Evolutionary conservation across 1,140 invertebrate genomes (phyloP), one percentile per base, ranked within the genome.

Genomic region (Eufriesea mexicana): DNA sequence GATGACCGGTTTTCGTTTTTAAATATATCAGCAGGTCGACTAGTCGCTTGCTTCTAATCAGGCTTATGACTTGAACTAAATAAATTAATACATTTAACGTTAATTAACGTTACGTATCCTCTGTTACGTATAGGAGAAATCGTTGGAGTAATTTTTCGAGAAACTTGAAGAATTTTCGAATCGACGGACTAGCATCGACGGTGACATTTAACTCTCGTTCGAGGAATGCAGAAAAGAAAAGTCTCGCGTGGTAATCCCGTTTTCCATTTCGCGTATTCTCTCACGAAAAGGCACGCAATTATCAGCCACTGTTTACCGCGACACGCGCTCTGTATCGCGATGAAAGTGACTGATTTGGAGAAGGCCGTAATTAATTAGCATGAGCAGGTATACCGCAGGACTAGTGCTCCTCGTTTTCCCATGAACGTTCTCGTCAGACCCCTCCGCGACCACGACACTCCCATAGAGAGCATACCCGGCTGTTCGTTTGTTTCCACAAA

Each of bases 341-440:
- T 86, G 86, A 86, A 86, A 86, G 84, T 83, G 79, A 86, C 86
- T 79, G 82, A 86, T 86, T 86, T 79, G 78, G 61, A 79, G 9
- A 35, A 55, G 74, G 14, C 64, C n/a, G 61, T 86, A 86, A 86
- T 86, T 86, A 86, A 86, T 86, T 86, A 86, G 62, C 78, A 86
- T 85, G 79, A 35, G 18, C 28, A 28, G 35, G 51, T 57, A 55
- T 74, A 35, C 47, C 68, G 4, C 68, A n/a, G 51, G 25, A 23
- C 74, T 79, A n/a, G n/a, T 23, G 57, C 71, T 16, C 12, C 0
- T 61, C 79, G 45, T 79, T 86, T 83, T 86, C 86, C 80, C 84
- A 87, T 54, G 57, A 59, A 45, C 54, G 61, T 59, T 25, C 64
- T 68, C 64, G 54, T 71, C 47, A 66, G n/a, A 61, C n/a, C 47